Conservation (phyloP, 2,113 vertebrate genomes). For the Rostratula benghalensis region DNA sequence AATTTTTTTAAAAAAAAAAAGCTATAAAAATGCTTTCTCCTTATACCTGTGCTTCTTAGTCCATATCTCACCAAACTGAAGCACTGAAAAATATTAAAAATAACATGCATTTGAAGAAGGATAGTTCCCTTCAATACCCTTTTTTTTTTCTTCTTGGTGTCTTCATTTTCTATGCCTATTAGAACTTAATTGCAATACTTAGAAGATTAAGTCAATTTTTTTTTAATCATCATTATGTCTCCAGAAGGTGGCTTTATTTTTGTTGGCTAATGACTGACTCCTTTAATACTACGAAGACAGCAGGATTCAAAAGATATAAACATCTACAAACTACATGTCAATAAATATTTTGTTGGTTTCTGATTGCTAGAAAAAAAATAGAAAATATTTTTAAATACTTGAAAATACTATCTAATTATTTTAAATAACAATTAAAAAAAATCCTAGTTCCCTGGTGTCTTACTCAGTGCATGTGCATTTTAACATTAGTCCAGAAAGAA, state of each 20-base stretch:
- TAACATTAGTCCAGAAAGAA: not conserved
- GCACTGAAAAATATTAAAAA: not conserved
- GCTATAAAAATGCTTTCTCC: not conserved
- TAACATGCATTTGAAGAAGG: not conserved
- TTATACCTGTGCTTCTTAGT: not conserved
- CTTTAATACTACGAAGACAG: not conserved
- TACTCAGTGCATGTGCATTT: not conserved
- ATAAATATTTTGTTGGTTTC: not conserved
- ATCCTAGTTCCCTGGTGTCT: not conserved
- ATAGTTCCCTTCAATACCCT: not conserved
- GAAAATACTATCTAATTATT: not conserved
- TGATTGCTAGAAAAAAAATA: not conserved
- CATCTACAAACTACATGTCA: not conserved
- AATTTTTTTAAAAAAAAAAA: not conserved
- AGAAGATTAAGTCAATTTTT: not conserved
- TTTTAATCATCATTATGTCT: not conserved
- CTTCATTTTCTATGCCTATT: not conserved
- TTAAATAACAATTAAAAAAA: not conserved
- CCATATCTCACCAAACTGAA: not conserved
- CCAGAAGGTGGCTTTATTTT: not conserved
- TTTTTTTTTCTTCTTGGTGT: not conserved
- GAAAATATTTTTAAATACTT: not conserved
- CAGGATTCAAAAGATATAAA: not conserved
- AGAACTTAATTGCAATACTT: not conserved
- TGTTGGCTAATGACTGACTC: not conserved